phyloP scores from a whole-genome alignment of 2,113 vertebrate species.

The Dasypus novemcinctus region DNA sequence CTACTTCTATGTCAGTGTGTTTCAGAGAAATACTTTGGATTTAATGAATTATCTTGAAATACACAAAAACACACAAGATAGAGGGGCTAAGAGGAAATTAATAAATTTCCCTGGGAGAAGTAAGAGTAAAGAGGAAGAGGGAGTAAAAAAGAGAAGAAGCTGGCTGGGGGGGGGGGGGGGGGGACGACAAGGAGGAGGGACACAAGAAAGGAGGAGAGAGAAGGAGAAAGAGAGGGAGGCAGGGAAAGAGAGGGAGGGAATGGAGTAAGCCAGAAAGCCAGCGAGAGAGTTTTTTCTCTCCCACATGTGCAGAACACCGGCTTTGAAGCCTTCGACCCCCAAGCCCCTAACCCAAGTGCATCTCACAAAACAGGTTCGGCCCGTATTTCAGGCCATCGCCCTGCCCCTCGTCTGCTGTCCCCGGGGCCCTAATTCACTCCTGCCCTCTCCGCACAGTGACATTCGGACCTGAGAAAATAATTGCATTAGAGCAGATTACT shows the following conservation, averaged over 20 bases:
- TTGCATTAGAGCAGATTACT: constrained; percentile 74
- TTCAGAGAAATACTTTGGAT: background rate
- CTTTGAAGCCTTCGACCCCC: background rate
- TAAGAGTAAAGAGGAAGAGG: background rate
- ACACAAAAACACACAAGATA: background rate
- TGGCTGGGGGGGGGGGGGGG: fast-evolving
- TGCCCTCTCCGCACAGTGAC: constrained; percentile 51
- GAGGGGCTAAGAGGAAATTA: background rate
- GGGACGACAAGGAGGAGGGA: background rate
- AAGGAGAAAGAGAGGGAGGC: too few species aligned
- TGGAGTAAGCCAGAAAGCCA: background rate
- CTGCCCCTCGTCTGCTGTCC: background rate
- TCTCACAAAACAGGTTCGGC: constrained; percentile 41
- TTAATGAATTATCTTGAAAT: background rate
- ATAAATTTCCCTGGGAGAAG: background rate
- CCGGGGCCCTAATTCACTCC: constrained; percentile 46
- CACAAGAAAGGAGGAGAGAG: too few species aligned
- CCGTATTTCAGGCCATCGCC: constrained; percentile 41
- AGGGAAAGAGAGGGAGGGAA: background rate
- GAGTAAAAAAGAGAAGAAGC: too few species aligned
- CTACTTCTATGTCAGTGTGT: background rate
- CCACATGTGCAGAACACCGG: background rate
- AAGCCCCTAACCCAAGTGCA: background rate
- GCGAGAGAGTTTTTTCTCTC: background rate
- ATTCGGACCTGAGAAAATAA: constrained; percentile 70